These are phyloP conservation scores for Caradrina kadenii DNA, from an alignment of 2,888 invertebrate species.

Conservation along the genomic window DNA sequence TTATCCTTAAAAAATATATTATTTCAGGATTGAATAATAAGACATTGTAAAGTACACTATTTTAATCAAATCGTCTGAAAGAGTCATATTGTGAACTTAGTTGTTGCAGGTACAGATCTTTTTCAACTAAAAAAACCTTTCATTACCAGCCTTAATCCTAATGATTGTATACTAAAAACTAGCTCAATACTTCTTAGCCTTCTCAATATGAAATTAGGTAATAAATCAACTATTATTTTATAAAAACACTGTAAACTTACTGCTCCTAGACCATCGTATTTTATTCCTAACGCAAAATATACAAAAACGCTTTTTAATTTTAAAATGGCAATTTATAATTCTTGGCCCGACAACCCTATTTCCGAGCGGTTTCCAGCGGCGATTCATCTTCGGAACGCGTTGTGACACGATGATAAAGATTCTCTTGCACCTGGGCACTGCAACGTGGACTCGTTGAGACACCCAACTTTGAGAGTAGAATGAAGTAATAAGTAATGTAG, in stretches of 20 bases:
- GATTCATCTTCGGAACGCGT: conserved; percentile 59
- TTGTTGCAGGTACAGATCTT: too few relatives aligned
- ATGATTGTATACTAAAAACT: too few relatives aligned
- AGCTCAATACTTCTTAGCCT: background rate
- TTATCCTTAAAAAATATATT: too few relatives aligned
- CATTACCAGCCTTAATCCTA: too few relatives aligned
- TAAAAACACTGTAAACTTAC: background rate
- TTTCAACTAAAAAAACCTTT: too few relatives aligned
- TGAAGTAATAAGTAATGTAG: conserved; percentile 21
- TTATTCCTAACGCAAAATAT: background rate
- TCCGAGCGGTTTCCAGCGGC: conserved; percentile 19
- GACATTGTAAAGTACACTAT: too few relatives aligned
- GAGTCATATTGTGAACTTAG: too few relatives aligned
- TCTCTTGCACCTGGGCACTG: conserved; percentile 62
- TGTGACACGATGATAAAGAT: conserved; percentile 52
- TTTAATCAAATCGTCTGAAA: too few relatives aligned
- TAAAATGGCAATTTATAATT: conserved; percentile 6
- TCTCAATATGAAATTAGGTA: too few relatives aligned
- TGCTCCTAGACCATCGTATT: background rate
- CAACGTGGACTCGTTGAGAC: conserved; percentile 28
- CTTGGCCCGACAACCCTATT: conserved; percentile 38
- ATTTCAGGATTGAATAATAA: too few relatives aligned
- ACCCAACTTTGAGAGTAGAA: conserved; percentile 16
- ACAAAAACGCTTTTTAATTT: background rate
- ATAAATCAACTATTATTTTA: background rate